Conservation (phyloP, 2,113 vertebrate species). For the Crocuta crocuta region DNA sequence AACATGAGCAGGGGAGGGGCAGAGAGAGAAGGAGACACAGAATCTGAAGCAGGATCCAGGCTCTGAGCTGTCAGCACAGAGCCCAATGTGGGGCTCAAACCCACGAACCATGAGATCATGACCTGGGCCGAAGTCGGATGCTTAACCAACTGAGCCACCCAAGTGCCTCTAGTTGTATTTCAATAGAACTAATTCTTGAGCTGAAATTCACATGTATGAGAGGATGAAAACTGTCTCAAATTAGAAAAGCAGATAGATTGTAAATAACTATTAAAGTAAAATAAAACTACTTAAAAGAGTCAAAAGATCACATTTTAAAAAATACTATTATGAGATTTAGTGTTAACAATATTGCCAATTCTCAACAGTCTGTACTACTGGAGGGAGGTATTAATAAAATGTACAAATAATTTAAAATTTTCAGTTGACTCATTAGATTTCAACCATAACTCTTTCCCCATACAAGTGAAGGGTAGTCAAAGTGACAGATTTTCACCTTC, state of each 20-base stretch:
- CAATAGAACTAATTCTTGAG: conserved; percentile 49
- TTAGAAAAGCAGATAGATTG: conserved; percentile 35
- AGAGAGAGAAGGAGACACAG: no score
- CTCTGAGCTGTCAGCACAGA: no score
- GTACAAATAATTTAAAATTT: conserved; percentile 62
- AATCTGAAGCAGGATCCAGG: no score
- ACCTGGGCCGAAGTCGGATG: no score
- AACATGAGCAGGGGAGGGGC: no score
- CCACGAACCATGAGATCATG: no score
- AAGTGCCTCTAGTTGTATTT: conserved; percentile 10
- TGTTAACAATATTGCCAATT: conserved; percentile 49
- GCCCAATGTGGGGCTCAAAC: no score
- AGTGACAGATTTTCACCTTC: conserved; percentile 26
- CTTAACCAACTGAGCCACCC: no score
- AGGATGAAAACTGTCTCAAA: conserved; percentile 58
- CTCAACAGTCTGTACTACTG: conserved; percentile 47
- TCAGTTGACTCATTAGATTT: conserved; percentile 58
- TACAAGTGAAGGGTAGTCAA: conserved; percentile 27
- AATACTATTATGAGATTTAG: conserved; percentile 48
- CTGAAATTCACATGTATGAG: conserved; percentile 54
- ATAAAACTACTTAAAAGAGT: conserved; percentile 67
- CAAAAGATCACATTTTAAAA: conserved; percentile 59
- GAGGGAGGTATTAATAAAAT: conserved; percentile 52
- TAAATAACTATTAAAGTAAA: conserved; percentile 62
- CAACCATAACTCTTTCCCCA: conserved; percentile 46